Conservation (phyloP, 2,888 invertebrate genomes). For the Phasia obesa region DNA sequence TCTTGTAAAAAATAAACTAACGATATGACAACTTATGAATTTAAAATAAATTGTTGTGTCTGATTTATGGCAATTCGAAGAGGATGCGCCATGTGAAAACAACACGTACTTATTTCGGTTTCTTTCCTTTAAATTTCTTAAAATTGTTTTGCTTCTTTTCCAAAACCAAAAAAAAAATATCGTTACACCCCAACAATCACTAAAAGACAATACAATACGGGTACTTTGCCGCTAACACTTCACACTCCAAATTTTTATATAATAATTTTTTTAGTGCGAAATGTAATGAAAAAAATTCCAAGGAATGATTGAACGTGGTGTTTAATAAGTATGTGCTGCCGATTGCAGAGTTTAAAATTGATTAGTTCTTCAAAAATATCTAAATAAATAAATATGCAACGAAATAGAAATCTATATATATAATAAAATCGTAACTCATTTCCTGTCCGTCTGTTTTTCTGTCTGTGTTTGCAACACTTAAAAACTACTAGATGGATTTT, state of each 20-base stretch:
- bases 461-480: too few relatives aligned
- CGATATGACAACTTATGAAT: conserved; percentile 79
- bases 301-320: neutral
- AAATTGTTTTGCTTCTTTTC: conserved; percentile 13
- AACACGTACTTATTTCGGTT: conserved; percentile 54
- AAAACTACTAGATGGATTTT: too few relatives aligned
- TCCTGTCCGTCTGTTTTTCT: too few relatives aligned
- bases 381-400: too few relatives aligned
- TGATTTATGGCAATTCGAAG: conserved; percentile 76
- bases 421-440: too few relatives aligned
- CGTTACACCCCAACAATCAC: conserved; percentile 60
- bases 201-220: conserved; percentile 34
- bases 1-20: conserved; percentile 68
- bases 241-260: neutral
- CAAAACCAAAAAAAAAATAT: too few relatives aligned
- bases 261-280: conserved; percentile 14
- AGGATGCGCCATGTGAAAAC: conserved; percentile 63
- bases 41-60: conserved; percentile 76
- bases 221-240: conserved; percentile 28
- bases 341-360: neutral
- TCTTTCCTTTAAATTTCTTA: neutral
- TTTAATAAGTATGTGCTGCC: neutral
- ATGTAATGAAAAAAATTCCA: neutral
- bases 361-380: too few relatives aligned
- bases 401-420: too few relatives aligned